These are phyloP conservation scores for Zapus hudsonius DNA, from an alignment of 2,113 vertebrate genomes.

Conservation along the genomic window DNA sequence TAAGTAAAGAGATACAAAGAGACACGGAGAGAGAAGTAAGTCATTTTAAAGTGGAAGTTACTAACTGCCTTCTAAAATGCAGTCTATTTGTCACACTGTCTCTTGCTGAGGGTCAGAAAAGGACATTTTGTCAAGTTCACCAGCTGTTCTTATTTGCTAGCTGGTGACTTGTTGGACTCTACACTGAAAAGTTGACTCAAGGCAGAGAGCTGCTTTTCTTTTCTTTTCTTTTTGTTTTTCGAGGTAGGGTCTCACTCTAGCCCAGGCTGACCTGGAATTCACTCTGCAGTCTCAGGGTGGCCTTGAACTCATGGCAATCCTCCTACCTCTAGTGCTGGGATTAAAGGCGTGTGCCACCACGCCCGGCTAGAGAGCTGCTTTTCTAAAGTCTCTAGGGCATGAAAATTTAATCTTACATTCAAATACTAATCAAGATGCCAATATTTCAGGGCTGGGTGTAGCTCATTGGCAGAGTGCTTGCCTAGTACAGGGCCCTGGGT, in stretches of 20 bases:
- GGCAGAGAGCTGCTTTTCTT: not conserved
- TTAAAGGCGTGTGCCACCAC: too few species aligned
- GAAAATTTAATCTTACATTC: not conserved
- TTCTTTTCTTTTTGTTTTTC: too few species aligned
- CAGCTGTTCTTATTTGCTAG: not conserved
- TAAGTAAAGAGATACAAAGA: too few species aligned
- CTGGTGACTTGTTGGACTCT: too few species aligned
- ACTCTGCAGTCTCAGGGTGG: too few species aligned
- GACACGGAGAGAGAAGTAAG: too few species aligned
- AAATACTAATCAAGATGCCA: not conserved
- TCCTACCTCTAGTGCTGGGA: too few species aligned
- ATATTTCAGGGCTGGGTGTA: not conserved
- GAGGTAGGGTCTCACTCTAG: too few species aligned
- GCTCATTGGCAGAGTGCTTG: not conserved
- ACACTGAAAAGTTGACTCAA: not conserved
- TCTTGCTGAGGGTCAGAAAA: not conserved
- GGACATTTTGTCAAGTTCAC: not conserved
- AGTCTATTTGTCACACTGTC: not conserved
- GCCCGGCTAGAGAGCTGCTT: not conserved
- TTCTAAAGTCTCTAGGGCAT: not conserved
- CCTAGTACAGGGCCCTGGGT: not conserved
- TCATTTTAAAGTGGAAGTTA: not conserved
- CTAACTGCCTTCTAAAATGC: not conserved
- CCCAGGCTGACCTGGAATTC: too few species aligned
- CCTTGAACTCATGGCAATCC: too few species aligned